Percentiles rank a stretch among this genome's conserved stretches.
Evolutionary conservation across 2,888 invertebrate species (phyloP).

Genomic region (Drosophila mulleri): DNA sequence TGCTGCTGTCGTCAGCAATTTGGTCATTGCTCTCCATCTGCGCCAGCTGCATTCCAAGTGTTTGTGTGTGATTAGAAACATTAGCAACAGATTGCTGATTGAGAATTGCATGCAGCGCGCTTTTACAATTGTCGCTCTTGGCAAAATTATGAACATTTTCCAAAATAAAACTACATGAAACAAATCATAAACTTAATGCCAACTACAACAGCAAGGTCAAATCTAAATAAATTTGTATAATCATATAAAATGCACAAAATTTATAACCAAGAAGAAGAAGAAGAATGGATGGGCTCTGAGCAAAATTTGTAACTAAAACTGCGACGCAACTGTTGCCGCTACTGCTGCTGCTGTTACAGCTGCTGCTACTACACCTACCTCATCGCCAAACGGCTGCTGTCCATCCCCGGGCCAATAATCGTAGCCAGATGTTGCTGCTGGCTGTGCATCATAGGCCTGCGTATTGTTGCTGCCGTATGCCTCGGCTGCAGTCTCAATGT

Average conservation of each 20-base stretch:
- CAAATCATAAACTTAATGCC: slow-evolving; percentile 25
- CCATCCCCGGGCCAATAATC: slow-evolving; percentile 73
- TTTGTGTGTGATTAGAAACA: slow-evolving; percentile 61
- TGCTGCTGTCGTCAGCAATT: slow-evolving; percentile 34
- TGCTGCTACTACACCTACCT: slow-evolving; percentile 59
- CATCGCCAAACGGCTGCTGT: slow-evolving; percentile 67
- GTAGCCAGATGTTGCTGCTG: slow-evolving; percentile 47
- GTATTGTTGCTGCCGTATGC: slow-evolving; percentile 33
- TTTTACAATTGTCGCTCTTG: slow-evolving; percentile 23
- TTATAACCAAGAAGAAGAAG: slow-evolving; percentile 23
- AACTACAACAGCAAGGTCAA: slow-evolving; percentile 11
- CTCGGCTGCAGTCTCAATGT: slow-evolving; percentile 41
- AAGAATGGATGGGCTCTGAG: slow-evolving; percentile 23
- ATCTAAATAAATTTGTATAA: slow-evolving; percentile 6
- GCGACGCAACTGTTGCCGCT: slow-evolving; percentile 6
- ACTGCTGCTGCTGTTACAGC: neutral
- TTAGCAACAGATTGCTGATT: slow-evolving; percentile 52
- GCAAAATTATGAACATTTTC: slow-evolving; percentile 14
- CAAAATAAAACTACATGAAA: slow-evolving; percentile 17
- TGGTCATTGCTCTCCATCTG: slow-evolving; percentile 38
- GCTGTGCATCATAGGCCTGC: slow-evolving; percentile 27
- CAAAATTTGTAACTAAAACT: slow-evolving; percentile 26
- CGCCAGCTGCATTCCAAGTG: slow-evolving; percentile 53
- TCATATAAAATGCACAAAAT: slow-evolving; percentile 4
- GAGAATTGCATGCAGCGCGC: slow-evolving; percentile 40